A percentile compares a stretch with the other conserved stretches of the same genome.
phyloP scores from a whole-genome alignment of 2,888 invertebrate genomes.

The Drosophila atripex region DNA sequence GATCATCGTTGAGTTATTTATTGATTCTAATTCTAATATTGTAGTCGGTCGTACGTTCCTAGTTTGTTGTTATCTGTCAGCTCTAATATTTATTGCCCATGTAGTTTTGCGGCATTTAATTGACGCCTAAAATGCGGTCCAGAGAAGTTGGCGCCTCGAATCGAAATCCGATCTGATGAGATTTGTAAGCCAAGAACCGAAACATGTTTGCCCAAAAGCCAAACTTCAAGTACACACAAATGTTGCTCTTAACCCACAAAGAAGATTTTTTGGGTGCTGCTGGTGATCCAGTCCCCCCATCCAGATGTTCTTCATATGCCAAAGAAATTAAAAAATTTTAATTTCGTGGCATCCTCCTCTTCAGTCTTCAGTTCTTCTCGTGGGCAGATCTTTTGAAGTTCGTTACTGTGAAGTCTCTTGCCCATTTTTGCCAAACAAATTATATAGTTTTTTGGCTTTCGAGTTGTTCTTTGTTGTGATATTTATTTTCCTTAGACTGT shows the following conservation, averaged over 20 bases:
- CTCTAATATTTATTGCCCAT: constrained; percentile 58
- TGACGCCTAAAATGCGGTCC: constrained; percentile 75
- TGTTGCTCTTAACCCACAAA: constrained; percentile 37
- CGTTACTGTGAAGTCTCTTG: constrained; percentile 15
- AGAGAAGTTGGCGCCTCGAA: constrained; percentile 52
- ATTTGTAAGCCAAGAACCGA: constrained; percentile 59
- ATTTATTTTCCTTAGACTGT: constrained; percentile 26
- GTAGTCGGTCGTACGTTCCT: constrained; percentile 10
- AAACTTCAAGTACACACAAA: constrained; percentile 41
- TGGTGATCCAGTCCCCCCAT: neutral
- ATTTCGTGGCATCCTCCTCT: constrained; percentile 24
- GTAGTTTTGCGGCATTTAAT: constrained; percentile 60
- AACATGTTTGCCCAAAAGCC: constrained; percentile 49
- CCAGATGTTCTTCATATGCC: constrained; percentile 35
- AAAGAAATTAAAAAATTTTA: constrained; percentile 13
- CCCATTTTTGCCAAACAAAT: constrained; percentile 32
- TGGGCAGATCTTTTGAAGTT: constrained; percentile 44
- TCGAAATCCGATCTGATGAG: constrained; percentile 58
- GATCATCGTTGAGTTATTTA: constrained; percentile 75
- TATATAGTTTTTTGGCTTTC: constrained; percentile 7
- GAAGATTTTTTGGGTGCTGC: constrained; percentile 12
- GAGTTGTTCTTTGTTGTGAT: constrained; percentile 5
- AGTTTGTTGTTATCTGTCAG: constrained; percentile 32
- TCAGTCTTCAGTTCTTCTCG: constrained; percentile 10
- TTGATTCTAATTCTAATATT: constrained; percentile 51